Evolutionary conservation across 37 sponge, comb jelly and placozoan species (phyloP), one percentile per base, ranked within the genome.

Genomic region (Theonella swinhoei): DNA sequence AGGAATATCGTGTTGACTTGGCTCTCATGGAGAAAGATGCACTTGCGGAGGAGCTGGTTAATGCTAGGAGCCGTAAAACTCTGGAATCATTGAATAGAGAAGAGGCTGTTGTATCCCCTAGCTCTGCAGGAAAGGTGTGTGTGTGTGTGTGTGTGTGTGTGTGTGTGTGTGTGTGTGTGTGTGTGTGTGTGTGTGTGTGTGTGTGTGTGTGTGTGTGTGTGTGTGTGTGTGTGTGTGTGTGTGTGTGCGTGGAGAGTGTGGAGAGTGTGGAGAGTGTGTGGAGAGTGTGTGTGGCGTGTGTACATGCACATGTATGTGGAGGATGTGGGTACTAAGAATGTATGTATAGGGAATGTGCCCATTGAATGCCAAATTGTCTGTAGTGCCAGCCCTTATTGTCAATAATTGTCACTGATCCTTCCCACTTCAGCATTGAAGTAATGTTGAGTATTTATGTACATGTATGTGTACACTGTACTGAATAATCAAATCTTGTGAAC

Each of bases 11-110:
- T 0, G 94, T 77, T 0, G 87, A 82, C 32, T 70, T 70, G 68
- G 84, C 80, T 1, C 39, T 81, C 39, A 60, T 86, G 75, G 90
- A 93, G 90, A 86, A 62, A 68, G 87, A 83, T 62, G 73, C 68
- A 0, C 43, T 93, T 39, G 60, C 64, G 43, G 93, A 88, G 40
- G 89, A 88, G 83, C 37, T 92, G 22, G 37, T 43, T 9, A 39
- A 28, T 36, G 20, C 88, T 29, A 92, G 78, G 89, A 80, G 72
- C 54, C 7, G 14, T 7, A 47, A 47, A 14, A 47, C 54, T 17
- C 54, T 47, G 11, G 54, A 47, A 47, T 47, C 54, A 7, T 14
- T 47, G 11, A 14, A 14, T 47, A 47, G 54, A 47, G 54, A 47
- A 17, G 54, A 47, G 54, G 54, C 54, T 14, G 54, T 47, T 14